Evolutionary conservation across 2,888 invertebrate species (phyloP).

Genomic region (Apamea sordens): DNA sequence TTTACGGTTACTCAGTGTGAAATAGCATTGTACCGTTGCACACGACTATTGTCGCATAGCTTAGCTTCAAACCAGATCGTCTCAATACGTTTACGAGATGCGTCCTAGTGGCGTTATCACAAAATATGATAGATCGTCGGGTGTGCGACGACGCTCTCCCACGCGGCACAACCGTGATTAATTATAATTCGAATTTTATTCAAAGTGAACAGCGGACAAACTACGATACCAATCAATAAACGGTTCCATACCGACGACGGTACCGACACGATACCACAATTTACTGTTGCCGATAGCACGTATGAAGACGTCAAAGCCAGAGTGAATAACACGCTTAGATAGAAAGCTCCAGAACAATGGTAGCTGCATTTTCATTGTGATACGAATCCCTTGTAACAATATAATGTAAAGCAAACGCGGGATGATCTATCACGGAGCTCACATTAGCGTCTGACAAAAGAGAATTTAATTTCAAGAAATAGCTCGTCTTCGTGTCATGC

Average conservation of each 20-base stretch:
- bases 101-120: conserved; percentile 89
- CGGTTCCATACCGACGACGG: conserved; percentile 89
- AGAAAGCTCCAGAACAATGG: conserved; percentile 84
- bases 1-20: conserved; percentile 66
- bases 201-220: conserved; percentile 90
- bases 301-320: conserved; percentile 88
- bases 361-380: conserved; percentile 82
- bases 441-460: conserved; percentile 47
- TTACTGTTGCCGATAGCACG: conserved; percentile 86
- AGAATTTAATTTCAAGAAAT: conserved; percentile 33
- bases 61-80: conserved; percentile 82
- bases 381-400: conserved; percentile 75
- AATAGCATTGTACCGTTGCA: conserved; percentile 79
- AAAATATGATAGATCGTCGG: conserved; percentile 90
- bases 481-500: neutral
- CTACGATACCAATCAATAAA: conserved; percentile 90
- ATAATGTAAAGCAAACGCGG: conserved; percentile 72
- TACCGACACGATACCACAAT: conserved; percentile 89
- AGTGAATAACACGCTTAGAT: conserved; percentile 83
- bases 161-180: conserved; percentile 89
- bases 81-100: conserved; percentile 87
- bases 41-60: conserved; percentile 80
- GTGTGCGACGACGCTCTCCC: conserved; percentile 88
- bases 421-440: conserved; percentile 70
- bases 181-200: conserved; percentile 91